A percentile compares a stretch with the other conserved stretches of the same genome.
Evolutionary conservation across 2,888 invertebrate genomes (phyloP).

Genomic region (Drosophila putrida): DNA sequence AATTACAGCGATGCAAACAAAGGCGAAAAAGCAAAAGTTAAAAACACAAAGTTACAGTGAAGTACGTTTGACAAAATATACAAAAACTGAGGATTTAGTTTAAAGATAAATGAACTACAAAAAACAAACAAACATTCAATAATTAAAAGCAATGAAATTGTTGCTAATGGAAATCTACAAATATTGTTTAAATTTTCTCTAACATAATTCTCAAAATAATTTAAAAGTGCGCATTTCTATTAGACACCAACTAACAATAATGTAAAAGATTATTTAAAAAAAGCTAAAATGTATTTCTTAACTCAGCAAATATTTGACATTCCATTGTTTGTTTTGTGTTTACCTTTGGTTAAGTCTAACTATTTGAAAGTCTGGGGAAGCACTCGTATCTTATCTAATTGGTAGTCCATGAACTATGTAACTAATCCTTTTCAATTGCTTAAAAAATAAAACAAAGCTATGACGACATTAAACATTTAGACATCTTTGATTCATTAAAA

Average conservation of each 20-base stretch:
- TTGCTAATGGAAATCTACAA: too few species aligned
- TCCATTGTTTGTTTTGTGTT: background rate
- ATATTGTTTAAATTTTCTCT: too few species aligned
- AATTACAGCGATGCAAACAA: slow-evolving; percentile 7
- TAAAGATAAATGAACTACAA: too few species aligned
- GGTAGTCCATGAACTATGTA: background rate
- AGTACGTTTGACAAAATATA: background rate
- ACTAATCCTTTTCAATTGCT: slow-evolving; percentile 6
- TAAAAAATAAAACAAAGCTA: background rate
- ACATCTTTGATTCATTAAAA: slow-evolving; percentile 28
- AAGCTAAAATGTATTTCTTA: background rate
- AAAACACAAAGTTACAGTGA: background rate
- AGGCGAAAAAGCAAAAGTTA: background rate
- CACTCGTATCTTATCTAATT: slow-evolving; percentile 13
- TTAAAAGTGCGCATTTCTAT: too few species aligned
- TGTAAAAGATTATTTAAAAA: too few species aligned
- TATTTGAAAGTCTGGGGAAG: background rate
- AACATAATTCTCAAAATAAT: too few species aligned
- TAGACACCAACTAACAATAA: too few species aligned
- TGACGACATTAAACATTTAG: slow-evolving; percentile 21
- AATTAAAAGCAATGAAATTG: too few species aligned
- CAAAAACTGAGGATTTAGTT: too few species aligned
- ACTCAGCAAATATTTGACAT: background rate
- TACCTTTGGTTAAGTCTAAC: background rate
- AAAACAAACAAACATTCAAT: too few species aligned